Evolutionary conservation across 2,797 vertebrate genomes (phyloP), one percentile per base, ranked within the genome.

Genomic region (Urocyon cinereoargenteus): DNA sequence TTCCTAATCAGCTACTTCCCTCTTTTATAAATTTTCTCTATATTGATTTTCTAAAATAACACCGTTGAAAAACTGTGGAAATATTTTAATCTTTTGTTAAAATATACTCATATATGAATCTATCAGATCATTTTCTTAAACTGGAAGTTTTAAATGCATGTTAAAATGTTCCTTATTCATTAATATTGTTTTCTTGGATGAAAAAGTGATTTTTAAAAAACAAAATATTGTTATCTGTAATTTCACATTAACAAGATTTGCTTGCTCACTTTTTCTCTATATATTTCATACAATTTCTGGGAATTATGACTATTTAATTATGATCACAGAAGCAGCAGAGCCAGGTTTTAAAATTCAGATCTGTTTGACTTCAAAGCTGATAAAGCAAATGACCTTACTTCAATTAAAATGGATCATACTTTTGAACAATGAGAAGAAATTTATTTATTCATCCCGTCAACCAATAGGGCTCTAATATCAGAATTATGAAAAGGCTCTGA

Each of bases 401-500:
- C 10, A 77, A 24, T 14, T 83, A 94, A 12, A 90, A 83, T 90
- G 4, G 73, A 24, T 16, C 3, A 72, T 90, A 19, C 14, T 86
- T 89, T 53, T 90, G 10, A 68, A 96, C 77, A 86, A 86, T 66
- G 11, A 73, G 6, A 79, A 92, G 3, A 15, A 75, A 79, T 89
- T 61, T 21, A 73, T n/a, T 85, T 5, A 77, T 83, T 86, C 4
- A 40, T 82, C 92, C 4, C 26, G 78, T 88, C 34, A 75, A 86
- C 12, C 70, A 86, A 95, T 72, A 61, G 14, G 26, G 6, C 0
- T 86, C 53, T 57, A 68, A 59, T 40, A 59, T 75, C 13, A 79
- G 24, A 86, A 86, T 36, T 31, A 91, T 91, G 28, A 61, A 93
- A 96, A 36, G 10, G 3, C 73, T 93, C 28, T 95, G 51, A 91